phyloP scores from a whole-genome alignment of 2,113 vertebrate genomes.

The Hymenochirus boettgeri region DNA sequence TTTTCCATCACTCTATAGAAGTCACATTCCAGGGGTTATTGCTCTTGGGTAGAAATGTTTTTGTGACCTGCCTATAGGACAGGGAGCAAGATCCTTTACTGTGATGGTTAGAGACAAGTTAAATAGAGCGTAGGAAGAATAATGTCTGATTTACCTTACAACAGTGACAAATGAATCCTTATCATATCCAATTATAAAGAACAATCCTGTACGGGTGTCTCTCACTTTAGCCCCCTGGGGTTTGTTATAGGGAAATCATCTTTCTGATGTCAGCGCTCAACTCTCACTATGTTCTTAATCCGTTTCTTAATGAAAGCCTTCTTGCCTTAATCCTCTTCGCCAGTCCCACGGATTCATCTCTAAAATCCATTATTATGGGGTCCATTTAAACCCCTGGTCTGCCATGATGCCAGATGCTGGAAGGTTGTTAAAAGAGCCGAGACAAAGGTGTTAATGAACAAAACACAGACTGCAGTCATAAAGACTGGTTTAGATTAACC shows the following conservation, averaged over 20 bases:
- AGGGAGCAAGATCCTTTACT: neutral
- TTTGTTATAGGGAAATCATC: neutral
- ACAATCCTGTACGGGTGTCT: constrained; percentile 11
- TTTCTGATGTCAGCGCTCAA: constrained; percentile 39
- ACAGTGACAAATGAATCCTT: constrained; percentile 10
- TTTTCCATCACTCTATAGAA: neutral
- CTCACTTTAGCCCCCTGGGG: constrained; percentile 6
- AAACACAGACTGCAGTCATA: constrained; percentile 12
- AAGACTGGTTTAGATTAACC: constrained; percentile 7
- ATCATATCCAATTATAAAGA: constrained; percentile 22
- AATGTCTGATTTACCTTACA: neutral
- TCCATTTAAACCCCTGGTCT: constrained; percentile 18
- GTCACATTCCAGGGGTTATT: neutral
- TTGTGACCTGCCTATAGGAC: neutral
- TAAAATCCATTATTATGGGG: constrained; percentile 24
- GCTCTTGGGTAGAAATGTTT: neutral
- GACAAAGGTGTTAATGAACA: constrained; percentile 12
- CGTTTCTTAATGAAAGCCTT: constrained; percentile 31
- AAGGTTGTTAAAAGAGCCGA: constrained; percentile 19
- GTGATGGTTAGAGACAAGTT: too few relatives aligned
- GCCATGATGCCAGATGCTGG: constrained; percentile 26
- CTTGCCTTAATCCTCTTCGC: constrained; percentile 1
- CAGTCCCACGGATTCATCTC: constrained; percentile 19
- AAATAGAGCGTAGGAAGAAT: too few relatives aligned
- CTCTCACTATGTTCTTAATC: constrained; percentile 17